Conservation (phyloP, 2,888 invertebrate species). For the Rhamnusium bicolor region DNA sequence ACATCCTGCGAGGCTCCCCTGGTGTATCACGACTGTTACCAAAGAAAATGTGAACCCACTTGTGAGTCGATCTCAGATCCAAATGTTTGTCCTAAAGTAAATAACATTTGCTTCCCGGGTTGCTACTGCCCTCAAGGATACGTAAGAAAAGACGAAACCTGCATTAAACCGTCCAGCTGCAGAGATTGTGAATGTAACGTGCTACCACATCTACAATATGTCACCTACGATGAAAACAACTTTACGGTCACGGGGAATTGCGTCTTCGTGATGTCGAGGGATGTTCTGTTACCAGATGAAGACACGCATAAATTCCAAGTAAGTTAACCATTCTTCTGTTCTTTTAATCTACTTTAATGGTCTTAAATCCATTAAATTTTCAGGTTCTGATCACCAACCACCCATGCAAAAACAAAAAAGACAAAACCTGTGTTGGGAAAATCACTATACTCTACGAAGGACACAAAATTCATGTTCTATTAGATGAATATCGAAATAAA, state of each 20-base stretch:
- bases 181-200: constrained; percentile 83
- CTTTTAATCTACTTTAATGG: neutral
- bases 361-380: constrained; percentile 5
- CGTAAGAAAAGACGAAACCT: constrained; percentile 79
- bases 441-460: constrained; percentile 80
- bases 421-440: constrained; percentile 78
- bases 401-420: constrained; percentile 75
- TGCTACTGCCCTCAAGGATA: constrained; percentile 88
- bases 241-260: constrained; percentile 89
- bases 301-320: constrained; percentile 73
- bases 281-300: constrained; percentile 72
- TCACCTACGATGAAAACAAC: constrained; percentile 86
- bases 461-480: constrained; percentile 71
- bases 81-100: constrained; percentile 77
- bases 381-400: constrained; percentile 82
- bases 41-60: constrained; percentile 83
- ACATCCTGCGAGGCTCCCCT: constrained; percentile 82
- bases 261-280: constrained; percentile 85
- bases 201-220: constrained; percentile 85
- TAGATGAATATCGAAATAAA: constrained; percentile 58
- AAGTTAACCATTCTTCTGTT: constrained; percentile 12
- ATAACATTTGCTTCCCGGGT: constrained; percentile 84
- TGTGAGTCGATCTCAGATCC: constrained; percentile 78
- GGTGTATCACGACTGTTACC: constrained; percentile 88
- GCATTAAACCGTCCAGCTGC: constrained; percentile 82